A percentile compares a stretch with the other conserved stretches of the same genome.
Conservation (phyloP, 2,113 vertebrate species). For the Paedocypris sp. region DNA sequence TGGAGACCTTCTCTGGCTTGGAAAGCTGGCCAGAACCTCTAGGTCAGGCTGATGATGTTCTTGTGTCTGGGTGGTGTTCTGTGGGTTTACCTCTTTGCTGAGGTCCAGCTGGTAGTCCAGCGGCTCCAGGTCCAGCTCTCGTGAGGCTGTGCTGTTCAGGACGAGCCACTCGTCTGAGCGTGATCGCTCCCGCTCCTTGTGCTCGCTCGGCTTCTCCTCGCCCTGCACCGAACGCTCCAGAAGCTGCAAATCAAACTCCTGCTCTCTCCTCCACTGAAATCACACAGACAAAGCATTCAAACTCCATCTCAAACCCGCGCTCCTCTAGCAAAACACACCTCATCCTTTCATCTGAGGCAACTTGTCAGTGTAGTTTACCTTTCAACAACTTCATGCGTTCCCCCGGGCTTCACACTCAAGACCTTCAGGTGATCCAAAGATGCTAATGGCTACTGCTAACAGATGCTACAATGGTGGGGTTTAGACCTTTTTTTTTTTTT, state of each 20-base stretch:
- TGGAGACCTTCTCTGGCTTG: slow-evolving; percentile 84
- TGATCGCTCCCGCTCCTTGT: slow-evolving; percentile 56
- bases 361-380: too few relatives aligned
- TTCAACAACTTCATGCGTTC: too few relatives aligned
- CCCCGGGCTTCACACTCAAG: too few relatives aligned
- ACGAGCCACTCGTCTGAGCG: slow-evolving; percentile 78
- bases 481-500: too few relatives aligned
- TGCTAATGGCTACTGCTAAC: too few relatives aligned
- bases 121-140: slow-evolving; percentile 78
- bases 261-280: slow-evolving; percentile 89
- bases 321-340: too few relatives aligned
- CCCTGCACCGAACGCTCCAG: slow-evolving; percentile 80
- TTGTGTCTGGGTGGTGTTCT: too few relatives aligned
- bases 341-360: too few relatives aligned
- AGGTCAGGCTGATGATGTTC: too few relatives aligned
- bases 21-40: slow-evolving; percentile 72
- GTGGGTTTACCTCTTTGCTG: slow-evolving; percentile 77
- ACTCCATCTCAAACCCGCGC: not conserved
- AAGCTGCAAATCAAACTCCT: slow-evolving; percentile 97
- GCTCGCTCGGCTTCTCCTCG: slow-evolving; percentile 67
- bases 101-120: slow-evolving; percentile 88
- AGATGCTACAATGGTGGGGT: too few relatives aligned
- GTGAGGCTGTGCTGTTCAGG: slow-evolving; percentile 58
- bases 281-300: slow-evolving; percentile 43
- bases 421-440: too few relatives aligned